These are phyloP conservation scores for Sapayoa aenigma DNA, from an alignment of 2,113 vertebrate species.

Conservation along the genomic window DNA sequence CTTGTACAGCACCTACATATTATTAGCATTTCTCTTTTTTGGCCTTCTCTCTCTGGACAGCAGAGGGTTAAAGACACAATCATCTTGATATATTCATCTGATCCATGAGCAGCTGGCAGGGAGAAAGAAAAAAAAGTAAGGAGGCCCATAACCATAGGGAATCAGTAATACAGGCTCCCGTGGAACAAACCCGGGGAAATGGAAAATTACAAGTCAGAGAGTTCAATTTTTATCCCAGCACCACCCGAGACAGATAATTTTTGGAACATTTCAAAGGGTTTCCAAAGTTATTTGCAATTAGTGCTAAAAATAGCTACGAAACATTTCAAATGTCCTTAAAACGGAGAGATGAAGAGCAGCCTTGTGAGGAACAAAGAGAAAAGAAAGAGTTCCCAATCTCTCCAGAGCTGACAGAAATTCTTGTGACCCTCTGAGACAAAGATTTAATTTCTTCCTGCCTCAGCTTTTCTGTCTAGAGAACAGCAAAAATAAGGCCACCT, in stretches of 20 bases:
- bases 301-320: slow-evolving; percentile 27
- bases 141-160: neutral
- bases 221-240: neutral
- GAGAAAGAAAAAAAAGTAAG: neutral
- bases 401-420: neutral
- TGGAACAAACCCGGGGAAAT: slow-evolving; percentile 1
- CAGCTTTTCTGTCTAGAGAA: neutral
- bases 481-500: neutral
- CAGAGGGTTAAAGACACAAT: neutral
- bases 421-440: neutral
- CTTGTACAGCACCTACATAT: neutral
- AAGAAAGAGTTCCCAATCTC: neutral
- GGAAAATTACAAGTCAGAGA: neutral
- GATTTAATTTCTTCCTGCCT: neutral
- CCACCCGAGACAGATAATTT: slow-evolving; percentile 7
- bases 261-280: slow-evolving; percentile 3
- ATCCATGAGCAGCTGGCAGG: neutral
- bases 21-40: neutral
- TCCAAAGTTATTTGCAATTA: slow-evolving; percentile 26
- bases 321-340: neutral
- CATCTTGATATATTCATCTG: neutral
- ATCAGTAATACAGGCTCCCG: neutral
- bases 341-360: neutral
- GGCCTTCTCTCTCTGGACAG: neutral
- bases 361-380: neutral